Percentiles rank a stretch among this genome's conserved stretches.
phyloP scores from a whole-genome alignment of 1,140 invertebrate genomes.

The Tetragonula clypearis region DNA sequence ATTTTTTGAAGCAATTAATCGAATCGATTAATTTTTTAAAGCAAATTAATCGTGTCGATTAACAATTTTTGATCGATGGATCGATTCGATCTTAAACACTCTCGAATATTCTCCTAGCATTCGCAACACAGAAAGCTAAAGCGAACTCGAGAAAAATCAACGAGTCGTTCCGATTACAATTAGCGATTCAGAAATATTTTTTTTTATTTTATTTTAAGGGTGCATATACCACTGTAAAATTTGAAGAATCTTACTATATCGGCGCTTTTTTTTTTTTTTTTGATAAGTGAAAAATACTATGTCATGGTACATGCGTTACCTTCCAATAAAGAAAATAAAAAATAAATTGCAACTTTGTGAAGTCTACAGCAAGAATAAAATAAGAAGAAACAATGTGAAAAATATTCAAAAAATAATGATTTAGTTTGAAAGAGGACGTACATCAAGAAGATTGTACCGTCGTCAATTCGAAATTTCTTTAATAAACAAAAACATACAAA shows the following conservation, averaged over 20 bases:
- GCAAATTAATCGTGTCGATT: conserved; percentile 4
- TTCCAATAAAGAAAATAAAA: background rate
- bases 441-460: background rate
- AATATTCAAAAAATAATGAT: background rate
- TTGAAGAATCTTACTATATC: background rate
- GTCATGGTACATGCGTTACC: background rate
- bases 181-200: background rate
- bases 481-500: conserved; percentile 14
- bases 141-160: background rate
- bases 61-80: conserved; percentile 8
- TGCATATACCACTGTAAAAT: conserved; percentile 17
- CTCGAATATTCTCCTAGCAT: background rate
- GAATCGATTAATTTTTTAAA: background rate
- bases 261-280: background rate
- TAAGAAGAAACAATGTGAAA: background rate
- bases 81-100: background rate
- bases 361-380: background rate
- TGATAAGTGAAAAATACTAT: background rate
- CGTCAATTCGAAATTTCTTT: background rate
- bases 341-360: background rate
- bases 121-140: background rate
- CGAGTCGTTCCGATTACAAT: background rate
- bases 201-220: background rate
- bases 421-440: background rate
- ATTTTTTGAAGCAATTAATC: background rate